Evolutionary conservation across 2,888 invertebrate genomes (phyloP), one percentile per base, ranked within the genome.

Genomic region (Andrena flavipes): DNA sequence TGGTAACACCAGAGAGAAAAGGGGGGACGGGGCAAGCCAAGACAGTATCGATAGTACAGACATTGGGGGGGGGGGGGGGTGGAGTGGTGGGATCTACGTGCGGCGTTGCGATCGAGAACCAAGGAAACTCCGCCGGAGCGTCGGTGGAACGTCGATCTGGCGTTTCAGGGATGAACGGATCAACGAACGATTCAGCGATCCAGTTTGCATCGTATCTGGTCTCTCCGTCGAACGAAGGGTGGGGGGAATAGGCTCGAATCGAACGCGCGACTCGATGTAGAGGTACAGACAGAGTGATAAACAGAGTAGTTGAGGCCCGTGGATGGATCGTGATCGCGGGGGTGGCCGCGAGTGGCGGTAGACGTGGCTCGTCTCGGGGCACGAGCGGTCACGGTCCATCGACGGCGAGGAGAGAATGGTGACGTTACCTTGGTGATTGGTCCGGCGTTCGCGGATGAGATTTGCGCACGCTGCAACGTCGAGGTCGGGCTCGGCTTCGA

Each of bases 391-490:
- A 62, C 20, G 70, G 42, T 84, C 49, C 54, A 75, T 35, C 60
- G 35, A 48, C 56, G 69, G 35, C n/a, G 20, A 33, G 10, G 42
- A 59, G 23, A 67, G 67, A 56, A 54, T 72, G 68, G 49, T 67
- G 82, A 72, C 80, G 77, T 92, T 93, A 99, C 99, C 98, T 99
- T 99, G 82, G 97, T 98, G 94, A 99, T 98, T 88, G 99, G 99
- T 95, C 99, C 99, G 92, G 97, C 96, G 74, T 85, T 87, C 63
- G 80, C 69, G 90, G 96, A 95, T 92, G 96, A 95, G 89, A 95
- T 94, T 94, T 95, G 96, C 93, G 96, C 94, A 92, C 94, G 94
- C 90, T 94, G 94, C 92, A 96, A 95, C 94, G 95, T 95, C 93
- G 97, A 97, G 94, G 97, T 96, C 94, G 97, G 97, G 94, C 97